Evolutionary conservation across 2,113 vertebrate species (phyloP).

Genomic region (Perca fluviatilis): DNA sequence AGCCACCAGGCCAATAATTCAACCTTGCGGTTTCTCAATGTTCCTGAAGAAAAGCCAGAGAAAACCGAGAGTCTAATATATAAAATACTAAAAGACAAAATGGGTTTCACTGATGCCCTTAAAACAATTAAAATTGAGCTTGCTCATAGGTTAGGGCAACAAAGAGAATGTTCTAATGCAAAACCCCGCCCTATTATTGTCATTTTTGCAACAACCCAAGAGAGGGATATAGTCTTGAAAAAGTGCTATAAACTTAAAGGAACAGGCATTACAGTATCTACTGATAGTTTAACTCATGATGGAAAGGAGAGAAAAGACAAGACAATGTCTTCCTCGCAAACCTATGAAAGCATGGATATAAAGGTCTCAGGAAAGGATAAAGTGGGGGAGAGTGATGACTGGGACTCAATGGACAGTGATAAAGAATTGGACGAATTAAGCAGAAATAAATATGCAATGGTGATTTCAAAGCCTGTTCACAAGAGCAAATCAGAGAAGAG

Average conservation of each 20-base stretch:
- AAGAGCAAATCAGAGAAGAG: slow-evolving; percentile 87
- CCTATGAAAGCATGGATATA: slow-evolving; percentile 98
- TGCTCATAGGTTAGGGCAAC: slow-evolving; percentile 94
- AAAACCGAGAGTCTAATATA: slow-evolving; percentile 91
- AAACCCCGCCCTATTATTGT: slow-evolving; percentile 97
- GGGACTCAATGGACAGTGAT: slow-evolving; percentile 94
- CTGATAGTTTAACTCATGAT: slow-evolving; percentile 92
- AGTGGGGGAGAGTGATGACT: slow-evolving; percentile 87
- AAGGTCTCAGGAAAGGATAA: slow-evolving; percentile 89
- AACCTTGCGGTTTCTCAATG: slow-evolving; percentile 93
- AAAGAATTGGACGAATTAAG: slow-evolving; percentile 93
- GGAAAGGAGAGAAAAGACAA: slow-evolving; percentile 93
- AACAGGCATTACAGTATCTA: slow-evolving; percentile 94
- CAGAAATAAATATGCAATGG: slow-evolving; percentile 92
- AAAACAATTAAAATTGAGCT: slow-evolving; percentile 94
- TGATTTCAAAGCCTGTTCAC: slow-evolving; percentile 88
- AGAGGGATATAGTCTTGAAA: slow-evolving; percentile 96
- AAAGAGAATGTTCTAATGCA: slow-evolving; percentile 95
- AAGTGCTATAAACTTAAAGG: slow-evolving; percentile 99
- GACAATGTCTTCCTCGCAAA: slow-evolving; percentile 93
- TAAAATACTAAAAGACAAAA: slow-evolving; percentile 93
- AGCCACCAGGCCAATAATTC: slow-evolving; percentile 93
- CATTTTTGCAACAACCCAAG: slow-evolving; percentile 94
- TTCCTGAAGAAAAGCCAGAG: slow-evolving; percentile 94
- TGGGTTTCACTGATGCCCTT: slow-evolving; percentile 93